phyloP scores from a whole-genome alignment of 2,113 vertebrate species.

The Gambusia holbrooki region DNA sequence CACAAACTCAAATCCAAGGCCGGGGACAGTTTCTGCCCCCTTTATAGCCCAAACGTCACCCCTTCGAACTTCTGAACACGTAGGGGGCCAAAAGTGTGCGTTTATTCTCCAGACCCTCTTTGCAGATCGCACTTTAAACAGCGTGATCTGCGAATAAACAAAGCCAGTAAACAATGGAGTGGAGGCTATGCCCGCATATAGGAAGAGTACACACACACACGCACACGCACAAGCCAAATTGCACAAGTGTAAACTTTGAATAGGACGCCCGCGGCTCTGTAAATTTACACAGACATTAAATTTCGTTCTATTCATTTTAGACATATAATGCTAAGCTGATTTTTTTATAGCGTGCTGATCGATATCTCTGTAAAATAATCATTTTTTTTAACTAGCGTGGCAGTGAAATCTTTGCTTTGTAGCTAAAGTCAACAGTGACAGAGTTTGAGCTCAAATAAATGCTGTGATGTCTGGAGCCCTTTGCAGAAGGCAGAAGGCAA shows the following conservation, averaged over 20 bases:
- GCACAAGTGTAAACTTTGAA: slow-evolving; percentile 92
- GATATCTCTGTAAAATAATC: slow-evolving; percentile 99
- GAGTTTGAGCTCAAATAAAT: slow-evolving; percentile 97
- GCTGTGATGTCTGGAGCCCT: slow-evolving; percentile 85
- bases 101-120: slow-evolving; percentile 78
- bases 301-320: slow-evolving; percentile 86
- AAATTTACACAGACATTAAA: slow-evolving; percentile 98
- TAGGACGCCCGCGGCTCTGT: slow-evolving; percentile 87
- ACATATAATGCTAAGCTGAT: slow-evolving; percentile 95
- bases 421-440: slow-evolving; percentile 99
- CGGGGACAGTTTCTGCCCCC: slow-evolving; percentile 35
- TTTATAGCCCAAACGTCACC: slow-evolving; percentile 35
- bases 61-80: slow-evolving; percentile 67
- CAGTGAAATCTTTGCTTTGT: slow-evolving; percentile 99
- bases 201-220: slow-evolving; percentile 77
- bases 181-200: slow-evolving; percentile 80
- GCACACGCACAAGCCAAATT: slow-evolving; percentile 86
- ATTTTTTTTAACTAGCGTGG: slow-evolving; percentile 94
- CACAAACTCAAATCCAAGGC: slow-evolving; percentile 70
- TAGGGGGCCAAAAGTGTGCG: slow-evolving; percentile 70
- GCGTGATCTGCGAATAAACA: slow-evolving; percentile 93
- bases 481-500: slow-evolving; percentile 84
- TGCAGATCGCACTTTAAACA: slow-evolving; percentile 84
- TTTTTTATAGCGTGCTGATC: slow-evolving; percentile 97
- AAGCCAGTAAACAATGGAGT: slow-evolving; percentile 90